Base-by-base conservation (phyloP, 37 sponge, comb jelly and placozoan species). In the Chondrilla cf. caribensis region DNA sequence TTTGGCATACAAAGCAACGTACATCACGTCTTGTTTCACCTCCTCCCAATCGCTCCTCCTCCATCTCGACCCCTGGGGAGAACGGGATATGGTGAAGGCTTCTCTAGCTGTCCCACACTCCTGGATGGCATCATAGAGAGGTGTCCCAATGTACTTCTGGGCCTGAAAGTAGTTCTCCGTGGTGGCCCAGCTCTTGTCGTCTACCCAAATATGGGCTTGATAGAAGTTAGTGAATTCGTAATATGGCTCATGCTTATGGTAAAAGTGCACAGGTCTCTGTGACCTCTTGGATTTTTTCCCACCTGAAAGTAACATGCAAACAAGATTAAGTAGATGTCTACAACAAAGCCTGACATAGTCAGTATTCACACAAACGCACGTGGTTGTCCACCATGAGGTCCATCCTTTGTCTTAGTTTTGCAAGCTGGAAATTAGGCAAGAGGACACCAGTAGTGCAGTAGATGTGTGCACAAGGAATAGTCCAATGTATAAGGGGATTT, bases 191-290 rank as follows among this genome's bases (percentile, higher is more conserved):
- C 2, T 47, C 39, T 54, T 60, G 35, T 58, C 77, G 37, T 90
- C 84, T n/a, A 90, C 47, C n/a, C 0, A 18, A 36, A 89, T 18
- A 32, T 38, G 35, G 26, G 40, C 47, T 1, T 40, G 57, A 70
- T 70, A 80, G 80, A 90, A 90, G 84, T 90, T 90, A 3, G 91
- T 90, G 67, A 90, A 90, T 54, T 86, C 91, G 59, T 86, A 90
- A 78, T 86, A 90, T 14, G 87, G 84, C 0, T 84, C 87, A 24
- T 75, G 82, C 7, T 81, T 82, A 70, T 90, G 77, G 77, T 90
- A 90, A 80, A 90, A 90, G 28, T 64, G n/a, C n/a, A 90, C 86
- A 1, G 84, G 58, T 1, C 80, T 58, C 59, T 22, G 24, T n/a
- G 7, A 19, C 6, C 15, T 4, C 7, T n/a, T 62, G 6, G 64